Conservation (phyloP, 2,113 vertebrate species). For the Pollachius pollachius region DNA sequence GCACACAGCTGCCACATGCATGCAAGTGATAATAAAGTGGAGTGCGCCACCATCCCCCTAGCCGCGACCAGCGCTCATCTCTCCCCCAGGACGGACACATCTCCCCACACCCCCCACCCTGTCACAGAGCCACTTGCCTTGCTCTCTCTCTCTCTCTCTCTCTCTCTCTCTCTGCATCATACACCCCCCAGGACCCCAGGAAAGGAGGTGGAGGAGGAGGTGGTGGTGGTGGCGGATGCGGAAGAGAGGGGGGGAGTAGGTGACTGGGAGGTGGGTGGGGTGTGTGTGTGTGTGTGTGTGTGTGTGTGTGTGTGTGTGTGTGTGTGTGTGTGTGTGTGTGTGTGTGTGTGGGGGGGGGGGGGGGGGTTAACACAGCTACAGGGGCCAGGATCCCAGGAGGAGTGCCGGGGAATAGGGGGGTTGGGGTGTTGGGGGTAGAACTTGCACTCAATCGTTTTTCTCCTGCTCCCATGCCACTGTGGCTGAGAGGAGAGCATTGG, state of each 20-base stretch:
- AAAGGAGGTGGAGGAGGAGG: constrained; percentile 41
- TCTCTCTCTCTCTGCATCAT: constrained; percentile 44
- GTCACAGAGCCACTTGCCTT: neutral
- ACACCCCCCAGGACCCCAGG: constrained; percentile 52
- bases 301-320: too few relatives aligned
- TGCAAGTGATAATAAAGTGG: constrained; percentile 67
- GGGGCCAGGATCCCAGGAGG: too few relatives aligned
- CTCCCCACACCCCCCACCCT: neutral
- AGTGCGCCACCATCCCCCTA: constrained; percentile 47
- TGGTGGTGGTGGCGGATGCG: constrained; percentile 30
- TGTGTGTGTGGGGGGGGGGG: too few relatives aligned
- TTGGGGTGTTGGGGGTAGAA: too few relatives aligned
- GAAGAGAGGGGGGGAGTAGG: constrained; percentile 5
- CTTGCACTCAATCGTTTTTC: neutral
- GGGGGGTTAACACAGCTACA: too few relatives aligned
- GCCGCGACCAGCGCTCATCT: constrained; percentile 58
- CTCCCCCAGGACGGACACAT: constrained; percentile 51
- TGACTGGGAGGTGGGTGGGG: too few relatives aligned
- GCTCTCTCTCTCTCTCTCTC: too few relatives aligned
- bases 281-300: too few relatives aligned
- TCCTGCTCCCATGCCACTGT: neutral
- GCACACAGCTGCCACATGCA: constrained; percentile 48
- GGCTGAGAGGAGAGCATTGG: neutral
- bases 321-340: too few relatives aligned
- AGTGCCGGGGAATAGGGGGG: too few relatives aligned